Evolutionary conservation across 2,113 vertebrate species (phyloP), one percentile per base, ranked within the genome.

Genomic region (Menura novaehollandiae): DNA sequence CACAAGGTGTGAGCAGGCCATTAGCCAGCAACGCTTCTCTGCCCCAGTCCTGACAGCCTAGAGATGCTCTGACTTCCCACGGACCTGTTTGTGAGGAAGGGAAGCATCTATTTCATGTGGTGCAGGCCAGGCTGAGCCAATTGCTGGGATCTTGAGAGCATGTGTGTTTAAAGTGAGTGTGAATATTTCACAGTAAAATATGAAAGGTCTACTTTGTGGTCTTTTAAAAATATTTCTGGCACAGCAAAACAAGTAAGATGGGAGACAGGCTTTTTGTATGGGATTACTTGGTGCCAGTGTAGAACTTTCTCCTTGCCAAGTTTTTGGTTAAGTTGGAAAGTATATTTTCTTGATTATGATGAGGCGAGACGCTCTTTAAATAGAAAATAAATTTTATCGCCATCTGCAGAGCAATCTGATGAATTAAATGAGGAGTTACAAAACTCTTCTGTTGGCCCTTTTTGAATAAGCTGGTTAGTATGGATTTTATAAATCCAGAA

Each of bases 331-430:
- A 91, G 46, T 85, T 79, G 73, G 90, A 88, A 80, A 89, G 41
- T 53, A n/a, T 73, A 77, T 95, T 93, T 95, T 87, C 88, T 83
- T 88, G 94, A 90, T 87, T 94, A 93, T 76, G 75, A 96, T 82
- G 92, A 95, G 81, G 68, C 14, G 22, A 97, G 93, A 88, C 77
- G 5, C 49, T 93, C 93, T 95, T 94, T 78, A 94, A 95, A 90
- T 96, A 91, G 94, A 92, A 95, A 94, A 91, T 77, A 81, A 83
- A 74, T 93, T 85, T 89, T 96, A 93, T 56, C 0, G 44, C 92
- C 95, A 96, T 96, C 93, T 95, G 91, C 84, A 93, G 91, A 95
- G 88, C 78, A 94, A 90, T 83, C 72, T 82, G 91, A 95, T 85
- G 28, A 88, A 94, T 94, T 90, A 89, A 91, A 90, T 66, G 76